A percentile compares a stretch with the other conserved stretches of the same genome.
phyloP scores from a whole-genome alignment of 2,113 vertebrate species.

The Caracal caracal region DNA sequence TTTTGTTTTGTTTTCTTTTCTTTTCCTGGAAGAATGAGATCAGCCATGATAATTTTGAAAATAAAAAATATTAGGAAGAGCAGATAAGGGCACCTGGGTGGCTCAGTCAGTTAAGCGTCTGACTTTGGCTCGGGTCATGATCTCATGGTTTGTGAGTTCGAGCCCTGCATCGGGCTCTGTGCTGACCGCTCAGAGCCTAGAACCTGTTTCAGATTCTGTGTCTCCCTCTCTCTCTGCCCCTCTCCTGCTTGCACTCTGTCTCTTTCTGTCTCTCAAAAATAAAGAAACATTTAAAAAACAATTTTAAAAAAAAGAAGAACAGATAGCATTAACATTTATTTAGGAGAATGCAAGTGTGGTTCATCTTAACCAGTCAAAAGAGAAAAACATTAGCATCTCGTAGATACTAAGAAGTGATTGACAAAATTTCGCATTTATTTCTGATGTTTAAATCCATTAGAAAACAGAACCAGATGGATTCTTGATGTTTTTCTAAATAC shows the following conservation, averaged over 20 bases:
- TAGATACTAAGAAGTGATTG: neutral
- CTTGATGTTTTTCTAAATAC: neutral
- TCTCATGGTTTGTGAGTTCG: too few relatives aligned
- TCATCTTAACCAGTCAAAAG: neutral
- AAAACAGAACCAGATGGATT: neutral
- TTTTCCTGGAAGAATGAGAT: slow-evolving; percentile 15
- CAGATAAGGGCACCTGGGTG: neutral
- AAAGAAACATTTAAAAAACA: too few relatives aligned
- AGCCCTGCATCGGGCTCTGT: too few relatives aligned
- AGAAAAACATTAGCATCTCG: neutral
- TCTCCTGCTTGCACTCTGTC: too few relatives aligned
- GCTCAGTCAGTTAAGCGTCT: too few relatives aligned
- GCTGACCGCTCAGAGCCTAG: too few relatives aligned
- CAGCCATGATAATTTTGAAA: slow-evolving; percentile 24
- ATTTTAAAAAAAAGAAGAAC: neutral
- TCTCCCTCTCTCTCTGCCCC: too few relatives aligned
- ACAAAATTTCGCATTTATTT: neutral
- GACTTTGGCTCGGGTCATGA: too few relatives aligned
- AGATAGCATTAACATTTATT: neutral
- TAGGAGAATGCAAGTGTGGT: neutral
- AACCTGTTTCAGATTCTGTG: too few relatives aligned
- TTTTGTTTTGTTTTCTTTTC: neutral
- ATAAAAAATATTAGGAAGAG: slow-evolving; percentile 1
- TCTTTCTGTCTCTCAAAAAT: too few relatives aligned
- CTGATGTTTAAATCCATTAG: neutral